Evolutionary conservation across 1,140 invertebrate genomes (phyloP).

Genomic region (Philotrypesis tridentata): DNA sequence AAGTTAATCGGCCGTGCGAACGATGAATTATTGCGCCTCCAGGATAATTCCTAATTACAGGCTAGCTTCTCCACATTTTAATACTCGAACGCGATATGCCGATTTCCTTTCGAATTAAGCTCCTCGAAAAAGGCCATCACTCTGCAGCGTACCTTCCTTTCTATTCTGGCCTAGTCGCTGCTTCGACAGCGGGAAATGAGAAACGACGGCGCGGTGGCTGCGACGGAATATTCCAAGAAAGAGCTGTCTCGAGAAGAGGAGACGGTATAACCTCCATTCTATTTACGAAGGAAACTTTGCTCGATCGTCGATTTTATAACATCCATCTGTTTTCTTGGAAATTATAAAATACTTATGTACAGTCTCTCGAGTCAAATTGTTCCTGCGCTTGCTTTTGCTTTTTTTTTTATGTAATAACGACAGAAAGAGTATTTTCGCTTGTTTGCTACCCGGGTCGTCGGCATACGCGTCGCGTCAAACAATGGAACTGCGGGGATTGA

Average conservation of each 20-base stretch:
- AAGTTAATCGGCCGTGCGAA: conserved; percentile 5
- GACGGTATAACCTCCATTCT: neutral
- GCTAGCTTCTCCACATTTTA: conserved; percentile 4
- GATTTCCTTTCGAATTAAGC: neutral
- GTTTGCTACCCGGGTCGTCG: conserved; percentile 22
- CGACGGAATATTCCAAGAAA: conserved; percentile 23
- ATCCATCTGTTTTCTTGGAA: neutral
- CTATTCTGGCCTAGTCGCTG: neutral
- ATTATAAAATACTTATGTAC: conserved; percentile 26
- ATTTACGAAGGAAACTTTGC: neutral
- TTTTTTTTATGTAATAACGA: neutral
- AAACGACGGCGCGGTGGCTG: neutral
- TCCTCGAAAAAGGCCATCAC: neutral
- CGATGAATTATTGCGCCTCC: neutral
- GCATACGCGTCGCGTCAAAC: conserved; percentile 4
- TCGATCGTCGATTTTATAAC: conserved; percentile 25
- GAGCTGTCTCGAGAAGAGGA: conserved; percentile 15
- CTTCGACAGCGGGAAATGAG: conserved; percentile 33
- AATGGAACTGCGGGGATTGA: neutral
- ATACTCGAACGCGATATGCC: neutral
- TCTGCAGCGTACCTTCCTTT: neutral
- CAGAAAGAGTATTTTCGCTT: neutral
- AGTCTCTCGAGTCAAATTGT: neutral
- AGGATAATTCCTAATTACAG: neutral
- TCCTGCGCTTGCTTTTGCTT: neutral